These are phyloP conservation scores for Noctua janthina DNA, from an alignment of 2,888 invertebrate species.

Conservation along the genomic window DNA sequence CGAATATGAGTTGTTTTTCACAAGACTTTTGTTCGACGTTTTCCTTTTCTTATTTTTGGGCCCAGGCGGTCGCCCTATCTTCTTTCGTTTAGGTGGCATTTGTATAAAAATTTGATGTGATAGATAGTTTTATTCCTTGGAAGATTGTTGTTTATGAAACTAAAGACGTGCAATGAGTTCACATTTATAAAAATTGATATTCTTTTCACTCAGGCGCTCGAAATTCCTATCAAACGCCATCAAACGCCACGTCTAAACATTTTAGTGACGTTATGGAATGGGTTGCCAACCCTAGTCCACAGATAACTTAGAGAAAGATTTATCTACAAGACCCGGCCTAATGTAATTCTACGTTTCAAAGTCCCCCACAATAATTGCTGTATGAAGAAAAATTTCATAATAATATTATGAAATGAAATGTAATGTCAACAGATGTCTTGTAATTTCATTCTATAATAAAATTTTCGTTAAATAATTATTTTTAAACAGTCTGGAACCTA, in stretches of 20 bases:
- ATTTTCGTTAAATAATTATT: too few species aligned
- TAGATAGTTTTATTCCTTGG: constrained; percentile 62
- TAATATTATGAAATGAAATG: too few species aligned
- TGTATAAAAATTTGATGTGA: constrained; percentile 41
- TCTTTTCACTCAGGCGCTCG: constrained; percentile 88
- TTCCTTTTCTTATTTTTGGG: constrained; percentile 72
- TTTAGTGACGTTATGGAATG: constrained; percentile 9
- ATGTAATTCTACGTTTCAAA: too few species aligned
- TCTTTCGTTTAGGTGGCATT: constrained; percentile 84
- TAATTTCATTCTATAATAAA: too few species aligned
- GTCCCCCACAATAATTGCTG: too few species aligned
- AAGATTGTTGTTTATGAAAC: constrained; percentile 56
- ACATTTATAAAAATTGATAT: constrained; percentile 83
- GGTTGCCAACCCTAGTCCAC: constrained; percentile 14
- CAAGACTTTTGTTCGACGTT: constrained; percentile 45
- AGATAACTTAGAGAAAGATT: not conserved
- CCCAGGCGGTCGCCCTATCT: constrained; percentile 74
- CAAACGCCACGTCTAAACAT: constrained; percentile 33
- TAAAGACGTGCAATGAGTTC: constrained; percentile 70
- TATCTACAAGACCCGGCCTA: too few species aligned
- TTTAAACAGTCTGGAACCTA: too few species aligned
- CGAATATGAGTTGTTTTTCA: constrained; percentile 33
- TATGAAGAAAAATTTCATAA: too few species aligned
- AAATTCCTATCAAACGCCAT: constrained; percentile 32
- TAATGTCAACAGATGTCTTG: too few species aligned